Evolutionary conservation across 2,888 invertebrate species (phyloP).

Genomic region (Ichneumoninae sp.): DNA sequence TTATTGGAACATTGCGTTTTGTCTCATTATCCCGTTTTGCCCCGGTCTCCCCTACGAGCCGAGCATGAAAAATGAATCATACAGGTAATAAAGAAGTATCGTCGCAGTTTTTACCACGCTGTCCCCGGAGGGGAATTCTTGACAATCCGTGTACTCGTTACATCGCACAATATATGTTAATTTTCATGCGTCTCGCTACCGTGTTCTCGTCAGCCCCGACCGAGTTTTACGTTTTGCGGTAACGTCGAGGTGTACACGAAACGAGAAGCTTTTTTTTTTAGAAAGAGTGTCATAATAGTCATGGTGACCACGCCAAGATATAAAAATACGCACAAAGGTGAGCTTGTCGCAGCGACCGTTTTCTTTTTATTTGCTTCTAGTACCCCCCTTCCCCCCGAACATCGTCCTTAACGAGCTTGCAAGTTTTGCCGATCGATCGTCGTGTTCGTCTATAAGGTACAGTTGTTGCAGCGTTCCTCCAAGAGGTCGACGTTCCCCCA

Average conservation of each 20-base stretch:
- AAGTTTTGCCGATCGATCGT: constrained; percentile 53
- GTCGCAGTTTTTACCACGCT: background rate
- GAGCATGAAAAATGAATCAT: constrained; percentile 22
- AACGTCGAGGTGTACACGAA: background rate
- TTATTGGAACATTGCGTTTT: too few species aligned
- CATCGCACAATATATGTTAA: constrained; percentile 44
- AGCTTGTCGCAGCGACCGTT: background rate
- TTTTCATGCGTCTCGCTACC: background rate
- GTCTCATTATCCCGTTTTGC: too few species aligned
- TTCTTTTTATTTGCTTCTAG: constrained; percentile 29
- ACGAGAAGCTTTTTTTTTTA: too few species aligned
- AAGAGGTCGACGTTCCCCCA: constrained; percentile 21
- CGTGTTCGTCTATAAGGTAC: background rate
- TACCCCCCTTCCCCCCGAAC: background rate
- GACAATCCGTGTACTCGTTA: background rate
- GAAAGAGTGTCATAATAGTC: background rate
- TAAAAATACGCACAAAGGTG: background rate
- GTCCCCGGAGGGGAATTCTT: background rate
- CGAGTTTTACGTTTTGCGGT: background rate
- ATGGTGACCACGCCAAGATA: background rate
- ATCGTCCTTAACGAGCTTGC: constrained; percentile 53
- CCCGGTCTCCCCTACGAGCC: background rate
- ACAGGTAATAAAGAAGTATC: constrained; percentile 44
- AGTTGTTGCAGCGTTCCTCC: background rate
- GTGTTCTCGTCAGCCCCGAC: background rate